A percentile compares a stretch with the other conserved stretches of the same genome.
These are phyloP conservation scores for Ovis aries DNA, from an alignment of 2,113 vertebrate species.

Conservation along the genomic window DNA sequence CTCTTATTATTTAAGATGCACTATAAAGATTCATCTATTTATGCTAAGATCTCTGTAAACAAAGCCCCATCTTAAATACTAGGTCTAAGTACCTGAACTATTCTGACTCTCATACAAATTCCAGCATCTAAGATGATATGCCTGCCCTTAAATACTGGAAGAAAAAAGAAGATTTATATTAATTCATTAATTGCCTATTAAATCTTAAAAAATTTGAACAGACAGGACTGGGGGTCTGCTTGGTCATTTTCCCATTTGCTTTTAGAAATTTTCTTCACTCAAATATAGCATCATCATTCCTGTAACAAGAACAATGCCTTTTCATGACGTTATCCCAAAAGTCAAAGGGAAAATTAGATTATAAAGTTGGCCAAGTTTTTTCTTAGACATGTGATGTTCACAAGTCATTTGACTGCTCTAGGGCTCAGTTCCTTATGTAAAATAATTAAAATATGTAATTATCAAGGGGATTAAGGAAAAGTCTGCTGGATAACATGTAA, in stretches of 20 bases:
- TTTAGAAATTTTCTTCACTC: constrained; percentile 37
- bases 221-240: background rate
- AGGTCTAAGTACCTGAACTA: background rate
- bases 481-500: background rate
- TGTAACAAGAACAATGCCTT: constrained; percentile 46
- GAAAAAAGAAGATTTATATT: background rate
- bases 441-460: background rate
- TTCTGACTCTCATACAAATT: background rate
- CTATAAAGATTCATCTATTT: background rate
- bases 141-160: background rate
- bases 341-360: constrained; percentile 48
- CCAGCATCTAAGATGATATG: background rate
- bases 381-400: background rate
- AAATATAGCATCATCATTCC: constrained; percentile 47
- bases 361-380: constrained; percentile 28
- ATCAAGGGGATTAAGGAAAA: background rate
- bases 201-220: background rate
- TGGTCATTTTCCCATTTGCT: constrained; percentile 41
- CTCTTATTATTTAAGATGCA: background rate
- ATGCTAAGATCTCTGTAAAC: background rate
- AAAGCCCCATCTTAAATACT: background rate
- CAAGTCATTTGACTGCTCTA: background rate
- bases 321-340: constrained; percentile 47
- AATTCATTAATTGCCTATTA: constrained; percentile 23
- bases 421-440: background rate